Percentiles rank a stretch among this genome's conserved stretches.
Conservation (phyloP, 1,140 invertebrate species). For the Drosophila tristis region DNA sequence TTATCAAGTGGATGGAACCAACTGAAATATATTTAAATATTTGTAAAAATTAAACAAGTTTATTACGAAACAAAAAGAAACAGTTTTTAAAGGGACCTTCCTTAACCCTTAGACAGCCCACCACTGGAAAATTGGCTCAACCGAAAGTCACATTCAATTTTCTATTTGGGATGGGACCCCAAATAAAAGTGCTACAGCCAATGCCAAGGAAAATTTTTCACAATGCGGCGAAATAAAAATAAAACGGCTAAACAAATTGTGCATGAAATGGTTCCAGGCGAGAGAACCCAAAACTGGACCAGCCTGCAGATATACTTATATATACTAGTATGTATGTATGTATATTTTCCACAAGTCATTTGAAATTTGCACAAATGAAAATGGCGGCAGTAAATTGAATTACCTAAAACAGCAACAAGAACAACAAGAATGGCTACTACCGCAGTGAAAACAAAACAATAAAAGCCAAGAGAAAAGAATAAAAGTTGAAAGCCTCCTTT, state of each 20-base stretch:
- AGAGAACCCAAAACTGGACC: slow-evolving; percentile 22
- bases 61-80: no score
- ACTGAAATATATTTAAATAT: no score
- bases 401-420: slow-evolving; percentile 60
- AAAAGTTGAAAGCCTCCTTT: slow-evolving; percentile 66
- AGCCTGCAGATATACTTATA: not conserved
- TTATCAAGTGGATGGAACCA: not conserved
- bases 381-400: slow-evolving; percentile 81
- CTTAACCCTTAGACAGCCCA: not conserved
- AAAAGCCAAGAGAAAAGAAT: slow-evolving; percentile 55
- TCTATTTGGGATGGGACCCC: not conserved
- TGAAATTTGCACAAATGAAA: slow-evolving; percentile 75
- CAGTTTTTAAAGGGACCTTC: not conserved
- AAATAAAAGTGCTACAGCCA: slow-evolving; percentile 29
- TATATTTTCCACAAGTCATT: slow-evolving; percentile 48
- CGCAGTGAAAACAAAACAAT: slow-evolving; percentile 80
- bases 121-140: slow-evolving; percentile 50
- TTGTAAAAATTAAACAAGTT: not conserved
- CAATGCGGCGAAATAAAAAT: slow-evolving; percentile 79
- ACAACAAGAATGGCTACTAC: slow-evolving; percentile 47
- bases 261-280: slow-evolving; percentile 65
- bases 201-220: slow-evolving; percentile 56
- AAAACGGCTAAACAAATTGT: slow-evolving; percentile 76
- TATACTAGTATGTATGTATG: slow-evolving; percentile 1
- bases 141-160: slow-evolving; percentile 66